Base-by-base conservation (phyloP, 1,140 invertebrate species). In the Brachionus sp. region DNA sequence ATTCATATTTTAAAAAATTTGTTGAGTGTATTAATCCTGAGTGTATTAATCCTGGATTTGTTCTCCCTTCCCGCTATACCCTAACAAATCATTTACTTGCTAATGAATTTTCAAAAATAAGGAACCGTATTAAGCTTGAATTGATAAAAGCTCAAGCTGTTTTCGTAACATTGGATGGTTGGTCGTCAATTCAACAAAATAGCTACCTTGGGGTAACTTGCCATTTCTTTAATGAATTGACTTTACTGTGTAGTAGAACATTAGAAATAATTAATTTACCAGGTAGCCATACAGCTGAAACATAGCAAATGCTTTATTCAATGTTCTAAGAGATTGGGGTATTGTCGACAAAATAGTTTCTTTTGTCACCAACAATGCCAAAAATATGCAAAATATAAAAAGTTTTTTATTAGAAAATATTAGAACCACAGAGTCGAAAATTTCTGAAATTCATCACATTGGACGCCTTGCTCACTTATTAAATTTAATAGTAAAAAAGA, bases 1-100 rank as follows among this genome's bases (percentile, higher is more conserved):
- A 62, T 62, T 62, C 23, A 62, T 62, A 62, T 3, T 62, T 62
- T 62, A 62, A 62, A 62, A 62, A 19, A 62, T 62, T 62, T 62
- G n/a, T 16, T 62, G n/a, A n/a, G n/a, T n/a, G n/a, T n/a, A n/a
- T n/a, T n/a, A n/a, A n/a, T n/a, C n/a, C n/a, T n/a, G 53, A 62
- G 53, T 62, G n/a, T 62, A 6, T 62, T 19, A 62, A 62, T 62
- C 23, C 53, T 19, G n/a, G n/a, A 19, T 62, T 62, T 25, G 23
- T 19, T 19, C n/a, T 62, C 23, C 53, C 53, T 62, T 62, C 53
- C n/a, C 53, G 53, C 23, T 62, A 62, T 62, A 62, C 1, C 2
- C 53, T 62, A 44, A 44, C 42, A 44, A 44, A 44, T 44, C 42
- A 44, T 44, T 44, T n/a, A n/a, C n/a, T n/a, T n/a, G n/a, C n/a